These are phyloP conservation scores for Pelobates fuscus DNA, from an alignment of 2,113 vertebrate species.

Conservation along the genomic window DNA sequence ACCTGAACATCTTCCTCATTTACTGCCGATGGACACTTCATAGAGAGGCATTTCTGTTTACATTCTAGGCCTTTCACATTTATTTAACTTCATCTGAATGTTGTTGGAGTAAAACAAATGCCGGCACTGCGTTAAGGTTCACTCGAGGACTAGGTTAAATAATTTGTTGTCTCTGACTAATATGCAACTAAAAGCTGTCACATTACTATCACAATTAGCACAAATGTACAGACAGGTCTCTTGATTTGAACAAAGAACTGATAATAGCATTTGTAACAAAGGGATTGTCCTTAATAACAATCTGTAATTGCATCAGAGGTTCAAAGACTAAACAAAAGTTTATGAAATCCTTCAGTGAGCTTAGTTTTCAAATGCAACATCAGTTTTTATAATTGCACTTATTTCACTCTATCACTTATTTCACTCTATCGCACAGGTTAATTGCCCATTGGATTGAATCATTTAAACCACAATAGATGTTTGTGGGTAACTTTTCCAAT, in stretches of 20 bases:
- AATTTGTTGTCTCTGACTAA: slow-evolving; percentile 35
- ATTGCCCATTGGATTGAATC: background rate
- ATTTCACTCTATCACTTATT: background rate
- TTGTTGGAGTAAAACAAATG: slow-evolving; percentile 27
- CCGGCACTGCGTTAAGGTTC: slow-evolving; percentile 1
- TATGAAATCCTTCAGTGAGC: slow-evolving; percentile 24
- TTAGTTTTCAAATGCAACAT: background rate
- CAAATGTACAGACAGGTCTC: slow-evolving; percentile 3
- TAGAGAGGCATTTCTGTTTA: slow-evolving; percentile 1
- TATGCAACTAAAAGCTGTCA: slow-evolving; percentile 33
- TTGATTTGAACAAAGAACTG: slow-evolving; percentile 1
- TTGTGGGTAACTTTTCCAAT: no score
- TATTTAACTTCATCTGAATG: slow-evolving; percentile 3
- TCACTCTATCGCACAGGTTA: background rate
- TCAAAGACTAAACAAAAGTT: slow-evolving; percentile 19
- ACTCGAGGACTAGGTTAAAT: slow-evolving; percentile 33
- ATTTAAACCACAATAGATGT: no score
- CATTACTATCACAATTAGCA: slow-evolving; percentile 13
- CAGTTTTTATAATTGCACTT: slow-evolving; percentile 19
- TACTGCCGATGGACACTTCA: background rate
- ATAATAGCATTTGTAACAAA: slow-evolving; percentile 34
- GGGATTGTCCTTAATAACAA: slow-evolving; percentile 28
- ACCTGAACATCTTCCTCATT: background rate
- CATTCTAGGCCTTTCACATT: slow-evolving; percentile 12
- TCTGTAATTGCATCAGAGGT: slow-evolving; percentile 27